These are phyloP conservation scores for Conistra vaccinii DNA, from an alignment of 2,888 invertebrate species.

Conservation along the genomic window DNA sequence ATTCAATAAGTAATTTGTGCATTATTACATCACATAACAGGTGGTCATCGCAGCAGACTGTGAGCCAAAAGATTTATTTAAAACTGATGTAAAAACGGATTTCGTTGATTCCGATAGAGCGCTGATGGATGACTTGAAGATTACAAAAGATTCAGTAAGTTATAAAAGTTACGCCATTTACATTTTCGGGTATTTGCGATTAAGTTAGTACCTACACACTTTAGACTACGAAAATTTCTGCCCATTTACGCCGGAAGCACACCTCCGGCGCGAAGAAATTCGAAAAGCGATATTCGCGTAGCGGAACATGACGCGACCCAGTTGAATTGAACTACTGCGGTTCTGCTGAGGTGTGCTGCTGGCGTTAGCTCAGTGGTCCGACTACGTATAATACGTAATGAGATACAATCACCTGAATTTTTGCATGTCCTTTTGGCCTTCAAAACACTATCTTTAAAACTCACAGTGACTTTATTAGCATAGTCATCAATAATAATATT, in stretches of 20 bases:
- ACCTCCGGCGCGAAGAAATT: no score
- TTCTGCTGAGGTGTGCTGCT: no score
- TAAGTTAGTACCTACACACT: no score
- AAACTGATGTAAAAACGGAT: slow-evolving; percentile 84
- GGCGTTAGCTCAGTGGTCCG: no score
- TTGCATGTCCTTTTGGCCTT: neutral
- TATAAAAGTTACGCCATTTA: neutral
- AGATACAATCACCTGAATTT: neutral
- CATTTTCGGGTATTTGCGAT: neutral
- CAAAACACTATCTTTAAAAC: neutral
- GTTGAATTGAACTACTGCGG: no score
- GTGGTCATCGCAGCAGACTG: slow-evolving; percentile 96
- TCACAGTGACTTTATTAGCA: no score
- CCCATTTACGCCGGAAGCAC: no score
- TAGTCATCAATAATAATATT: no score
- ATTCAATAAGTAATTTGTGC: neutral
- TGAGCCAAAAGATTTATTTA: slow-evolving; percentile 94
- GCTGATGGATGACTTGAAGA: slow-evolving; percentile 98
- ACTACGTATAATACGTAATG: no score
- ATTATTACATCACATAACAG: slow-evolving; percentile 81
- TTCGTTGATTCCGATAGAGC: slow-evolving; percentile 95
- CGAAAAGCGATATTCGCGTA: no score
- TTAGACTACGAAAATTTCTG: no score
- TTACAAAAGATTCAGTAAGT: slow-evolving; percentile 93
- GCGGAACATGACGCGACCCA: no score